phyloP scores from a whole-genome alignment of 2,888 invertebrate genomes.

The Melinopterus prodromus region DNA sequence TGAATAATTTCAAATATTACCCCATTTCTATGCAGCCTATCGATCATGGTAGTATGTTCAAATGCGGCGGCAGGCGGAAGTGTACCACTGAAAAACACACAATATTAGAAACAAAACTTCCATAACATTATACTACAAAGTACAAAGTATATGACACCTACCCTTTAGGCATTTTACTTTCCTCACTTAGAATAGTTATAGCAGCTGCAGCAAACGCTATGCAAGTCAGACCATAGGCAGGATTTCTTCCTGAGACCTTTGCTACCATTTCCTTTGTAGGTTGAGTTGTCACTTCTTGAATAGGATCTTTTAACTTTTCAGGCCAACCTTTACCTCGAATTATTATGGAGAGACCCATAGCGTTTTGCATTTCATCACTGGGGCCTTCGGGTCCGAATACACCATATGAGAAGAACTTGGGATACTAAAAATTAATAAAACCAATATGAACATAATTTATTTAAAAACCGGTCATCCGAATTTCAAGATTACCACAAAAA shows the following conservation, averaged over 20 bases:
- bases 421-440: slow-evolving; percentile 44
- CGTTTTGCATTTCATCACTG: slow-evolving; percentile 66
- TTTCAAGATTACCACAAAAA: no score
- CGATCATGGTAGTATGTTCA: slow-evolving; percentile 78
- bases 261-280: slow-evolving; percentile 73
- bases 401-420: slow-evolving; percentile 74
- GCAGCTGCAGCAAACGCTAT: slow-evolving; percentile 77
- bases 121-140: no score
- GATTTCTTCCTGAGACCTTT: slow-evolving; percentile 73
- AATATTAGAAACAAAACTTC: no score
- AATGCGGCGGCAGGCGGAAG: slow-evolving; percentile 88
- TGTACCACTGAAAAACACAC: slow-evolving; percentile 73
- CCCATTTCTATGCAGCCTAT: slow-evolving; percentile 76
- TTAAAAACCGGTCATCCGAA: no score
- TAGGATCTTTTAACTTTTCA: slow-evolving; percentile 65
- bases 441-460: neutral
- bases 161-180: slow-evolving; percentile 77
- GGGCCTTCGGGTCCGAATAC: slow-evolving; percentile 73
- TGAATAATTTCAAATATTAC: slow-evolving; percentile 68
- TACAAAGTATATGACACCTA: slow-evolving; percentile 50
- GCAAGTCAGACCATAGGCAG: slow-evolving; percentile 87
- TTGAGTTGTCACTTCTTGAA: slow-evolving; percentile 65
- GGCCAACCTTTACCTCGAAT: slow-evolving; percentile 85
- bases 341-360: slow-evolving; percentile 71
- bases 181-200: slow-evolving; percentile 77